These are phyloP conservation scores for Coptodon bakossiorum DNA, from an alignment of 2,113 vertebrate species.

Conservation along the genomic window DNA sequence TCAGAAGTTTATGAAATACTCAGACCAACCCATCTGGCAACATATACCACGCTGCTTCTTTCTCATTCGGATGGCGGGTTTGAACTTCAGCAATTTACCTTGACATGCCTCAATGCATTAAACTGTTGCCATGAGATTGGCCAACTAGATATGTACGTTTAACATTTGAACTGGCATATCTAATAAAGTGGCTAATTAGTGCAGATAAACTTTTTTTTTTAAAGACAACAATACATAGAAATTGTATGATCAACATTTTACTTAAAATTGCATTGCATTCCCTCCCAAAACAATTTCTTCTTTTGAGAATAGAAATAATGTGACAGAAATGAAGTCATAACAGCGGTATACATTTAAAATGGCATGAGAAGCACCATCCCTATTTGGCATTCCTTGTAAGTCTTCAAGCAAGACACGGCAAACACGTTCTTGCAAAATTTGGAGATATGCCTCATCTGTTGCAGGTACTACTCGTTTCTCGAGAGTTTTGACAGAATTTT, in stretches of 20 bases:
- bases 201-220: background rate
- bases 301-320: conserved; percentile 12
- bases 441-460: background rate
- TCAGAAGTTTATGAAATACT: background rate
- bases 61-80: background rate
- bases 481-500: background rate
- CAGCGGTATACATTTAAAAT: background rate
- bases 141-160: background rate
- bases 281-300: background rate
- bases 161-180: background rate
- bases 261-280: conserved; percentile 22
- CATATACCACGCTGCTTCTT: background rate
- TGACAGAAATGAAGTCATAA: background rate
- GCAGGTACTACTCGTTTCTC: background rate
- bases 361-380: background rate
- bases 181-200: background rate
- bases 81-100: background rate
- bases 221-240: conserved; percentile 1
- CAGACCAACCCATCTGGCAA: background rate
- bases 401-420: background rate
- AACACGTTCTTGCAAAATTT: background rate
- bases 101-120: background rate
- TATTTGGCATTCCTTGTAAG: conserved; percentile 25
- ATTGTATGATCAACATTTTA: conserved; percentile 34
- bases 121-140: background rate